These are phyloP conservation scores for Cheilosia grossa DNA, from an alignment of 2,888 invertebrate genomes.

Conservation along the genomic window DNA sequence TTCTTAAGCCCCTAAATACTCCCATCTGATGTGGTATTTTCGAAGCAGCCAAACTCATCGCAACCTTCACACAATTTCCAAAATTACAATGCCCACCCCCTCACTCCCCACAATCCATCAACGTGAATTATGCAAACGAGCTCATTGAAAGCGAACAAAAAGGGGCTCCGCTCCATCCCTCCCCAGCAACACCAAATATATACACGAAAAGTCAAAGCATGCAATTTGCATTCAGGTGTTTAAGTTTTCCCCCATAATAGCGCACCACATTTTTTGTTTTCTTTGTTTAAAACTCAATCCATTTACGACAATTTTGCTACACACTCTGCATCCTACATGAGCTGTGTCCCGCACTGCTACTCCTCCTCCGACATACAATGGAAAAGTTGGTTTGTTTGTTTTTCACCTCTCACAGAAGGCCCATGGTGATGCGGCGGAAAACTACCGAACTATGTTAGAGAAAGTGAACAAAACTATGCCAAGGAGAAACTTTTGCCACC, in stretches of 20 bases:
- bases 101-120: neutral
- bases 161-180: neutral
- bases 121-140: slow-evolving; percentile 14
- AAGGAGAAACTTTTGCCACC: slow-evolving; percentile 53
- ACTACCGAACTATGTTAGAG: slow-evolving; percentile 47
- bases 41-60: neutral
- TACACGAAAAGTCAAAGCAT: slow-evolving; percentile 39
- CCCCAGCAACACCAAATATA: neutral
- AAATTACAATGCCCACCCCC: neutral
- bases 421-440: slow-evolving; percentile 41
- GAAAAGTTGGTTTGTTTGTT: slow-evolving; percentile 29
- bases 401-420: slow-evolving; percentile 14
- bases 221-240: slow-evolving; percentile 52
- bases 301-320: slow-evolving; percentile 45
- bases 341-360: neutral
- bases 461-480: slow-evolving; percentile 61
- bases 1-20: neutral
- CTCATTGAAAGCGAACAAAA: slow-evolving; percentile 27
- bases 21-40: neutral
- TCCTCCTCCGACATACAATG: neutral
- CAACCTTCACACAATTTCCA: slow-evolving; percentile 15
- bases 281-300: slow-evolving; percentile 34
- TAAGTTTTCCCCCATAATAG: slow-evolving; percentile 42
- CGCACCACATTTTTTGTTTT: neutral
- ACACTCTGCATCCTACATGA: slow-evolving; percentile 3